These are phyloP conservation scores for Hydractinia echinata DNA, from an alignment of 30 jellyfish, hydroid and myxozoan species.

Conservation along the genomic window DNA sequence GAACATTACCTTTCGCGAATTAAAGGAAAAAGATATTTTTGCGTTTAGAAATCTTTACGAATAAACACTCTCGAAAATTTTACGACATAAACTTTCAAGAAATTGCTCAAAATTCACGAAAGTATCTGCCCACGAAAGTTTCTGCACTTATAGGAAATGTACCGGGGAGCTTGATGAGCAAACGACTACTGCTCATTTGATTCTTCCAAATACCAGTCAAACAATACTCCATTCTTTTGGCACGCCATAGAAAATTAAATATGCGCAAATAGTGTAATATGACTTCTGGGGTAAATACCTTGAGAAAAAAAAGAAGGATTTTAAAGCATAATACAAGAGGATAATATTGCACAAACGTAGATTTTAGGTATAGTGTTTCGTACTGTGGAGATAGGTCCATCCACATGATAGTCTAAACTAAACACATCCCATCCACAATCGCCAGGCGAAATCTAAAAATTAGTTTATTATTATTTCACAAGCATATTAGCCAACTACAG, in stretches of 20 bases:
- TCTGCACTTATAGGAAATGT: background rate
- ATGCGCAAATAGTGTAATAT: constrained; percentile 86
- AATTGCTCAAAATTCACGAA: background rate
- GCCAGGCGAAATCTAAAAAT: constrained; percentile 91
- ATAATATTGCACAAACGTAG: background rate
- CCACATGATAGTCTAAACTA: constrained; percentile 93
- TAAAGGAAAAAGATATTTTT: no score
- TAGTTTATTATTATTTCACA: no score
- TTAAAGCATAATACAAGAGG: background rate
- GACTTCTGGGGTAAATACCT: constrained; percentile 96
- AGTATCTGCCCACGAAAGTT: background rate
- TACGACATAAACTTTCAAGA: no score
- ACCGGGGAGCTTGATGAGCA: constrained; percentile 87
- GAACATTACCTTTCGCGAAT: no score
- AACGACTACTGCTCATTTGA: constrained; percentile 64
- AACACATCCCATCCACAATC: constrained; percentile 99
- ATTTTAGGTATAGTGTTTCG: background rate
- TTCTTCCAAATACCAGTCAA: constrained; percentile 92
- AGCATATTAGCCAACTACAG: no score
- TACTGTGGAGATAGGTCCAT: constrained; percentile 98
- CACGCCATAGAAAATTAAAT: constrained; percentile 96
- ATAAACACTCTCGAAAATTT: no score
- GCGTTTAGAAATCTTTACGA: no score
- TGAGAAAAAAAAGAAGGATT: background rate
- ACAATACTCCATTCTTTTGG: constrained; percentile 93